Evolutionary conservation across 2,888 invertebrate species (phyloP).

Genomic region (Eudemis profundana): DNA sequence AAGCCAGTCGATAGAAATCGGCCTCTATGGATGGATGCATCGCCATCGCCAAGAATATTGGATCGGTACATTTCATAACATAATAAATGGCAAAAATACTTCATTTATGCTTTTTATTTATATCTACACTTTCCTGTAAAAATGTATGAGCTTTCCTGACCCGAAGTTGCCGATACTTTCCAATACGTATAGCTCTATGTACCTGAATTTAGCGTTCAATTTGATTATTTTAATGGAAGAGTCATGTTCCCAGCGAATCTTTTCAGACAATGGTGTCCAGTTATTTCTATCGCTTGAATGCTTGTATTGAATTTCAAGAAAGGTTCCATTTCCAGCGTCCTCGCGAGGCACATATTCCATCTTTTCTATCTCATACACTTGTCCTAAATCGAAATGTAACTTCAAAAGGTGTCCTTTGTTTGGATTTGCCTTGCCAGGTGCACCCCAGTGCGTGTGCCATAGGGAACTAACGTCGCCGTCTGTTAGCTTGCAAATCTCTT

Average conservation of each 20-base stretch:
- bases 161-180: constrained; percentile 67
- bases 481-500: constrained; percentile 59
- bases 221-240: constrained; percentile 59
- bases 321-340: constrained; percentile 71
- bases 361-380: constrained; percentile 59
- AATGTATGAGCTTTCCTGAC: constrained; percentile 66
- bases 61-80: no score
- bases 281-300: constrained; percentile 58
- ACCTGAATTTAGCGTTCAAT: constrained; percentile 58
- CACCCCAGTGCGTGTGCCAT: constrained; percentile 66
- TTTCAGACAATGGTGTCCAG: constrained; percentile 62
- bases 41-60: no score
- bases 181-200: constrained; percentile 62
- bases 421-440: constrained; percentile 52
- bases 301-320: constrained; percentile 63
- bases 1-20: no score
- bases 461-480: constrained; percentile 53
- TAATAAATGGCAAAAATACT: no score
- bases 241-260: constrained; percentile 57
- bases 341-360: constrained; percentile 68
- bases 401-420: constrained; percentile 54
- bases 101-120: background rate
- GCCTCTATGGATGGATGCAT: no score
- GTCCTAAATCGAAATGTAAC: constrained; percentile 61
- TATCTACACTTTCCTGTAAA: constrained; percentile 53